A percentile compares a stretch with the other conserved stretches of the same genome.
Evolutionary conservation across 2,888 invertebrate species (phyloP).

Genomic region (Drosophila birchii): DNA sequence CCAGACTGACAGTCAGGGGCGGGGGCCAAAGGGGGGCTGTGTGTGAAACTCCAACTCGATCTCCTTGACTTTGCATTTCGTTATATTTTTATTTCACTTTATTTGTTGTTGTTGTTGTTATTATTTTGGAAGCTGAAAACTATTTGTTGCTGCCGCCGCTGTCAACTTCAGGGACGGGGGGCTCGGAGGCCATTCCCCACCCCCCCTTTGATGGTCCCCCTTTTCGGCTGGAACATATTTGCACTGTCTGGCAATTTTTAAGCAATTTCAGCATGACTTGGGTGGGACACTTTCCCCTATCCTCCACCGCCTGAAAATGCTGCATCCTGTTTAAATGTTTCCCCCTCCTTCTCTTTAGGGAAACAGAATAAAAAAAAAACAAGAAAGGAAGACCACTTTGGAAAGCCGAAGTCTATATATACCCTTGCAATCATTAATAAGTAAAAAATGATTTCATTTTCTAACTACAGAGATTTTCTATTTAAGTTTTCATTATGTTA

Average conservation of each 20-base stretch:
- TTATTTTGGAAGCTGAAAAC: constrained; percentile 53
- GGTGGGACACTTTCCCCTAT: constrained; percentile 38
- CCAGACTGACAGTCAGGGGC: constrained; percentile 70
- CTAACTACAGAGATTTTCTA: background rate
- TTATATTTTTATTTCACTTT: constrained; percentile 42
- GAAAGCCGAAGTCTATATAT: background rate
- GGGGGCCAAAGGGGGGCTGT: background rate
- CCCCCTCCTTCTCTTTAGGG: constrained; percentile 46
- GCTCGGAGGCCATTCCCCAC: background rate
- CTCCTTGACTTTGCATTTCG: constrained; percentile 61
- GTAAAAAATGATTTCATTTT: background rate
- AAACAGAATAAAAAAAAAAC: constrained; percentile 1
- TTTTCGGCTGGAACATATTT: constrained; percentile 69
- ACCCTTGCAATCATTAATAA: background rate
- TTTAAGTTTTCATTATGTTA: background rate
- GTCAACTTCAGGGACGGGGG: constrained; percentile 60
- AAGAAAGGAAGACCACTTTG: background rate
- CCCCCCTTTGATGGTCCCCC: background rate
- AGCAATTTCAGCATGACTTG: constrained; percentile 77
- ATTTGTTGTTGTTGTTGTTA: background rate
- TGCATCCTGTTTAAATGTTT: constrained; percentile 78
- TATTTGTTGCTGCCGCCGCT: constrained; percentile 75
- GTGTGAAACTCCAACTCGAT: constrained; percentile 55
- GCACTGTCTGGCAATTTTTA: constrained; percentile 80
- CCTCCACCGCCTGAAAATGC: constrained; percentile 19